Conservation (phyloP, 1,140 invertebrate species). For the Zaprionus camerounensis region DNA sequence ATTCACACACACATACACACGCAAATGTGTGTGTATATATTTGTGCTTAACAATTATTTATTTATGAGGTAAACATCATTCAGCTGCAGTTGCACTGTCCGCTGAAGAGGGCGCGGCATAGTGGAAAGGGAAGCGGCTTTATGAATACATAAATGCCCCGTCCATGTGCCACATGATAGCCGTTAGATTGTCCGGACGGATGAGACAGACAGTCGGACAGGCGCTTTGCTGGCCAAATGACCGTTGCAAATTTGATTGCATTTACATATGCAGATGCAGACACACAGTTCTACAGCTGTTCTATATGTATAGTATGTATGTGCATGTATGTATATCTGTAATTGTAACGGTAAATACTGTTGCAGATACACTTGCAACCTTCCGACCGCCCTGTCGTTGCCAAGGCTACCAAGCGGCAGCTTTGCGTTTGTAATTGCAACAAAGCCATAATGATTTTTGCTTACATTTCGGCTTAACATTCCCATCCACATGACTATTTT, state of each 20-base stretch:
- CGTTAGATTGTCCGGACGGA: constrained; percentile 70
- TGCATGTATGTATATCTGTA: neutral
- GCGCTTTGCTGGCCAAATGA: constrained; percentile 69
- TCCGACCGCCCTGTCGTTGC: neutral
- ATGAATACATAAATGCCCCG: constrained; percentile 68
- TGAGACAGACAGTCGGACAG: constrained; percentile 44
- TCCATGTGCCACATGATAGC: constrained; percentile 58
- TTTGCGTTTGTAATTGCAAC: constrained; percentile 49
- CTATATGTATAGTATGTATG: neutral
- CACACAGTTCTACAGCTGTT: constrained; percentile 13
- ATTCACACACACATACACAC: neutral
- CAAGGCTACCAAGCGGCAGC: constrained; percentile 1
- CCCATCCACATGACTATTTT: neutral
- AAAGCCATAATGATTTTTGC: constrained; percentile 57
- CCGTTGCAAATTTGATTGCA: constrained; percentile 80
- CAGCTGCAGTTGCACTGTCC: constrained; percentile 56
- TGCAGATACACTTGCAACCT: constrained; percentile 37
- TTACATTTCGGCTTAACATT: constrained; percentile 50
- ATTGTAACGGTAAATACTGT: constrained; percentile 47
- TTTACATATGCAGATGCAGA: constrained; percentile 73
- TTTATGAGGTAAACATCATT: constrained; percentile 82
- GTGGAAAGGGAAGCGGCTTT: constrained; percentile 51
- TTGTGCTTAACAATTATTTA: constrained; percentile 78
- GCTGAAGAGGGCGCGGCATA: constrained; percentile 1
- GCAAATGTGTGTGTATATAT: constrained; percentile 56